phyloP scores from a whole-genome alignment of 2,797 vertebrate genomes.

The Hafferia zeledoni region DNA sequence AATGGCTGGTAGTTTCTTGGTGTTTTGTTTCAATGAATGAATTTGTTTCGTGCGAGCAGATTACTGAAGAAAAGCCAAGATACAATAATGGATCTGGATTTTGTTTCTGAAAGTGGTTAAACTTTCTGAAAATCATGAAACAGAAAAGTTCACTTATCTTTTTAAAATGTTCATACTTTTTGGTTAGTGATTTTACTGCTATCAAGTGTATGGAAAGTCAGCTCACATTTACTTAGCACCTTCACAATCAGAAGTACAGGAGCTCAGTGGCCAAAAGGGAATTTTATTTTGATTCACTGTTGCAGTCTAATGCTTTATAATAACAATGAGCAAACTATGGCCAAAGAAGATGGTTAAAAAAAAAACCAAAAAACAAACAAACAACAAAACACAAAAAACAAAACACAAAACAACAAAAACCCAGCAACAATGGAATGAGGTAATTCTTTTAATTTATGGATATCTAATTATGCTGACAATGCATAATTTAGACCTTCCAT shows the following conservation, averaged over 20 bases:
- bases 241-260: neutral
- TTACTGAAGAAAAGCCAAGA: neutral
- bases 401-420: no score
- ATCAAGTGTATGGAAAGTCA: neutral
- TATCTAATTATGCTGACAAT: neutral
- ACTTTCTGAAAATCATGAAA: neutral
- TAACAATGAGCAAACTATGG: neutral
- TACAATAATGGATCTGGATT: neutral
- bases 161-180: neutral
- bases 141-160: neutral
- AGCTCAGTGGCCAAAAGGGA: neutral
- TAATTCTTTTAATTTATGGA: neutral
- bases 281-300: neutral
- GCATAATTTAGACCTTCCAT: neutral
- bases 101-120: neutral
- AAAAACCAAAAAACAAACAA: neutral
- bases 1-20: neutral
- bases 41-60: neutral
- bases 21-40: neutral
- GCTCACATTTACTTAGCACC: neutral
- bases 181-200: neutral
- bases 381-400: no score
- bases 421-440: neutral
- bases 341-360: neutral
- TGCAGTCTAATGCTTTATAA: neutral